Percentiles rank a stretch among this genome's conserved stretches.
Conservation (phyloP, 2,113 vertebrate genomes). For the Suncus etruscus region DNA sequence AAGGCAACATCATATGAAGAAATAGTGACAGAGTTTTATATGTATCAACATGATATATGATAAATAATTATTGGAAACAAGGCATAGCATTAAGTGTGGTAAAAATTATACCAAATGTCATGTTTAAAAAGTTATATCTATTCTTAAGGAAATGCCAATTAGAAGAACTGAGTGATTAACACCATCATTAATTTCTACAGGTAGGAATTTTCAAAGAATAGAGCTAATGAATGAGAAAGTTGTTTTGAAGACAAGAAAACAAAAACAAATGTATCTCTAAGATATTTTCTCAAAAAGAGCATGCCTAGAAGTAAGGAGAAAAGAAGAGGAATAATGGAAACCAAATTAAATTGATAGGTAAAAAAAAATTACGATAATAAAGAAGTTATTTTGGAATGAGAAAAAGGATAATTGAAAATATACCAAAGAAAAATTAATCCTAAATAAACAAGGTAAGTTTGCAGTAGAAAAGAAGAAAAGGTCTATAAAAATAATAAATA, state of each 20-base stretch:
- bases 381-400: too few species aligned
- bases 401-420: too few species aligned
- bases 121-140: background rate
- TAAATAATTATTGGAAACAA: background rate
- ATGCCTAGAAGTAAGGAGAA: background rate
- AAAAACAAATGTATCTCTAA: background rate
- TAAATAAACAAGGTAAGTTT: background rate
- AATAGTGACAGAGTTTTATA: slow-evolving; percentile 22
- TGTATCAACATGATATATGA: background rate
- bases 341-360: too few species aligned
- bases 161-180: background rate
- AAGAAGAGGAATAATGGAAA: background rate
- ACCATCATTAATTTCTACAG: background rate
- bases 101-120: background rate
- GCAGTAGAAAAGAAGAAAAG: background rate
- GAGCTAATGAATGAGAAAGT: background rate
- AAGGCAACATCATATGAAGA: background rate
- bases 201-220: background rate
- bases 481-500: too few species aligned
- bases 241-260: background rate
- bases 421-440: background rate
- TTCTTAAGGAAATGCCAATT: background rate
- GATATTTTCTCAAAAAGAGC: background rate
- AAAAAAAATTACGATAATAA: too few species aligned
- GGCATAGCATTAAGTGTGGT: background rate